These are phyloP conservation scores for Hypsibius dujardini DNA, from an alignment of 1,140 invertebrate species.

Conservation along the genomic window DNA sequence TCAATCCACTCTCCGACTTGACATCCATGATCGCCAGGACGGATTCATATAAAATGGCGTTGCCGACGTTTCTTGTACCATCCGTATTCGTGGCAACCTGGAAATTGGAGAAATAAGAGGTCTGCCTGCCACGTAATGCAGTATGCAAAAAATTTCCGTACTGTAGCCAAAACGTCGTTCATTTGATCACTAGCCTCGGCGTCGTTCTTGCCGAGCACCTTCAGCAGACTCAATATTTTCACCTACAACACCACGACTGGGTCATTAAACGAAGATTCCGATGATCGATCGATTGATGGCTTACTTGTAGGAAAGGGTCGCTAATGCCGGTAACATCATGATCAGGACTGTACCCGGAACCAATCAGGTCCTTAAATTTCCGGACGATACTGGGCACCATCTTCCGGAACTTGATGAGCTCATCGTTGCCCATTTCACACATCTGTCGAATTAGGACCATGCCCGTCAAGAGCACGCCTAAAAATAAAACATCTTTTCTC, in stretches of 20 bases:
- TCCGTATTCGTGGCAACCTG: constrained; percentile 88
- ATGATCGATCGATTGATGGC: not conserved
- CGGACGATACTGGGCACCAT: constrained; percentile 93
- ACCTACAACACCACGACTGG: constrained; percentile 43
- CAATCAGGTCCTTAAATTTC: constrained; percentile 90
- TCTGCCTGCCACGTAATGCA: too few relatives aligned
- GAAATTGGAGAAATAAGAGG: too few relatives aligned
- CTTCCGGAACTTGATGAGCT: constrained; percentile 93
- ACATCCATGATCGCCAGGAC: constrained; percentile 97
- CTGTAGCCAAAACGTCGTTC: constrained; percentile 96
- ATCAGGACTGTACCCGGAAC: constrained; percentile 96
- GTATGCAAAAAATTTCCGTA: constrained; percentile 22
- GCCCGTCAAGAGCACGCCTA: constrained; percentile 88
- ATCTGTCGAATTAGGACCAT: constrained; percentile 97
- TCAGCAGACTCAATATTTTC: constrained; percentile 79
- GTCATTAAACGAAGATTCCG: not conserved
- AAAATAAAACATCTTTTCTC: constrained; percentile 25
- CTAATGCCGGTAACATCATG: constrained; percentile 99
- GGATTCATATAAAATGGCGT: constrained; percentile 91
- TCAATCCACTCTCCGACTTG: constrained; percentile 75
- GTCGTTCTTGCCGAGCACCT: constrained; percentile 88
- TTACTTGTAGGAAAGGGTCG: constrained; percentile 92
- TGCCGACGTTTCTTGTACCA: constrained; percentile 93
- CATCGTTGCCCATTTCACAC: constrained; percentile 92
- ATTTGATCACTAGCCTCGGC: constrained; percentile 91